These are phyloP conservation scores for Ellobius talpinus DNA, from an alignment of 2,113 vertebrate genomes.

Conservation along the genomic window DNA sequence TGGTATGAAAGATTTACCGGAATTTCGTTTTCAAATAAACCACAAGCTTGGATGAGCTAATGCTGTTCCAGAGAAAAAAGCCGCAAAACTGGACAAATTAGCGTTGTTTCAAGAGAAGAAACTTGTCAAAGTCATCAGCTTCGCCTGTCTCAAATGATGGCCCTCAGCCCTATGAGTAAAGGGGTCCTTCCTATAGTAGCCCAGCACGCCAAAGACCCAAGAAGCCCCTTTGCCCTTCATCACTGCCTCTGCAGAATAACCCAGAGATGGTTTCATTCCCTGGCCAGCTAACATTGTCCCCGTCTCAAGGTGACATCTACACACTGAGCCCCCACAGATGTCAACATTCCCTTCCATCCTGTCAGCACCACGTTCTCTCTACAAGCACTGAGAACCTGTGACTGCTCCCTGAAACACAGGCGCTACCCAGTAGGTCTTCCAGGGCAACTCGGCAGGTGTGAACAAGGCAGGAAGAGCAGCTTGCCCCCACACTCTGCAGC, in stretches of 20 bases:
- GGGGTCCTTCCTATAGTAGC: background rate
- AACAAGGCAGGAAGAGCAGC: too few species aligned
- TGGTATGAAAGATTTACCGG: constrained; percentile 87
- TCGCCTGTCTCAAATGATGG: constrained; percentile 73
- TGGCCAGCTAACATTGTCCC: background rate
- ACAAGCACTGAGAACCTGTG: background rate
- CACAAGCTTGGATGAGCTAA: constrained; percentile 89
- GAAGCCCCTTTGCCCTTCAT: background rate
- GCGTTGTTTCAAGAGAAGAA: constrained; percentile 85
- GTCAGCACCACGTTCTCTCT: background rate
- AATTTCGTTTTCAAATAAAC: constrained; percentile 91
- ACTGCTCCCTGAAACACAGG: background rate
- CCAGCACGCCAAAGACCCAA: background rate
- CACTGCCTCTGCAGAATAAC: background rate
- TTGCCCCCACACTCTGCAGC: background rate
- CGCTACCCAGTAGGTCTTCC: background rate
- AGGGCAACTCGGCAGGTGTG: background rate
- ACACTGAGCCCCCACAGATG: background rate
- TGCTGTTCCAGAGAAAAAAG: constrained; percentile 88
- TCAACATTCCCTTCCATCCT: background rate
- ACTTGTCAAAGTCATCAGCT: constrained; percentile 79
- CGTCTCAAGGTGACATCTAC: constrained; percentile 5
- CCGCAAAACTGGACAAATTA: constrained; percentile 88
- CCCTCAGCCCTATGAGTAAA: background rate
- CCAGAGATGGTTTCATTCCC: background rate